phyloP scores from a whole-genome alignment of 2,797 vertebrate species.

The Eremophila alpestris region DNA sequence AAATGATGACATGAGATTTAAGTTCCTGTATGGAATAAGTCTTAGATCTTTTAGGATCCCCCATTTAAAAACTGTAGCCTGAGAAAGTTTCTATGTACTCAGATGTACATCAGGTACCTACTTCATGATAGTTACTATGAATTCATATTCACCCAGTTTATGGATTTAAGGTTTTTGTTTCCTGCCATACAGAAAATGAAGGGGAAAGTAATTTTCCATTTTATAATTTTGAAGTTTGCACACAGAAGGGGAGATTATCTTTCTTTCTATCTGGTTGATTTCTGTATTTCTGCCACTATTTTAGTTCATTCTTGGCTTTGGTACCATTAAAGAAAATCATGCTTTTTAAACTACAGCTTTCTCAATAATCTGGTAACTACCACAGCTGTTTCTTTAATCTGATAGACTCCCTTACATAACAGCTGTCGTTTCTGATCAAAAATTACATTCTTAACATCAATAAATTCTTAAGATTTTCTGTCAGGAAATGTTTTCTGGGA shows the following conservation, averaged over 20 bases:
- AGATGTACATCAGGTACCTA: background rate
- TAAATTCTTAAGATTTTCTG: constrained; percentile 63
- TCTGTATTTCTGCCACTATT: background rate
- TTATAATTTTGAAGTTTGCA: background rate
- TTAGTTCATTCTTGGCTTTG: constrained; percentile 21
- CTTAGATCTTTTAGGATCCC: background rate
- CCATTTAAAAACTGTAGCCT: background rate
- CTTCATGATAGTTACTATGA: background rate
- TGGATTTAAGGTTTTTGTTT: background rate
- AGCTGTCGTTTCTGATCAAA: constrained; percentile 62
- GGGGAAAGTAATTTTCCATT: background rate
- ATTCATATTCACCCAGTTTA: background rate
- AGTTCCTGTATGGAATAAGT: background rate
- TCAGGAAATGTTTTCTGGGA: constrained; percentile 61
- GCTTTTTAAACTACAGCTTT: constrained; percentile 20
- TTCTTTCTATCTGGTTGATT: background rate
- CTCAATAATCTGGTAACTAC: constrained; percentile 47
- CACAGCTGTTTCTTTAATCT: constrained; percentile 60
- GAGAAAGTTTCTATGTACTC: background rate
- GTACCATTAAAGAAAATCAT: constrained; percentile 39
- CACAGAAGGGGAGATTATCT: background rate
- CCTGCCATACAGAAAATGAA: background rate
- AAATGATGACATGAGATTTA: background rate
- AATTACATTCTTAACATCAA: constrained; percentile 69
- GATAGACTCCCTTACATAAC: constrained; percentile 21